phyloP scores from a whole-genome alignment of 2,113 vertebrate species.

The Meriones unguiculatus region DNA sequence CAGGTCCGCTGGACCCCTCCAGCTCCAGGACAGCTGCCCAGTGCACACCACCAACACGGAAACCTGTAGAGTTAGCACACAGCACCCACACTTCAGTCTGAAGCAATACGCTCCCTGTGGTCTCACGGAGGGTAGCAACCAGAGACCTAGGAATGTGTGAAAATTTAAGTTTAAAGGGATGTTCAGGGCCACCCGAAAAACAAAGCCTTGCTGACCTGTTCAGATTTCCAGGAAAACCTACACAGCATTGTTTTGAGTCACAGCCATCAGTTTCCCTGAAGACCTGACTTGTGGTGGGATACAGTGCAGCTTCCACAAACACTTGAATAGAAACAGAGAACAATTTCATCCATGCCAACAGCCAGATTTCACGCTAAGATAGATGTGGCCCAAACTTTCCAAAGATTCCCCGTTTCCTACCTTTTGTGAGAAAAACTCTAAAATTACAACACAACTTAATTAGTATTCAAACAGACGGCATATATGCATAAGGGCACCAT shows the following conservation, averaged over 20 bases:
- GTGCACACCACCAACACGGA: not conserved
- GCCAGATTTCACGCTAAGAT: constrained; percentile 16
- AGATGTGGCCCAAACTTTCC: constrained; percentile 50
- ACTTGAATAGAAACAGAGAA: constrained; percentile 8
- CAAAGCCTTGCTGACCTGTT: not conserved
- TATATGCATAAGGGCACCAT: constrained; percentile 13
- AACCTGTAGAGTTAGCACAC: not conserved
- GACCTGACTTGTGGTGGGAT: not conserved
- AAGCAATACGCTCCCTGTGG: not conserved
- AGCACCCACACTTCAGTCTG: not conserved
- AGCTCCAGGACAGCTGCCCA: not conserved
- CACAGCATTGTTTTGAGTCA: not conserved
- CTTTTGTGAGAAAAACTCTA: constrained; percentile 61
- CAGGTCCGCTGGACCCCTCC: not conserved
- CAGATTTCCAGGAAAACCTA: not conserved
- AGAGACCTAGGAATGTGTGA: not conserved
- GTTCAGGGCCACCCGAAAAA: not conserved
- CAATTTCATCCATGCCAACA: constrained; percentile 51
- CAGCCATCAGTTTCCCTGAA: not conserved
- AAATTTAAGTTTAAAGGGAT: not conserved
- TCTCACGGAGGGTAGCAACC: not conserved
- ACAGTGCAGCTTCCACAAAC: constrained; percentile 6
- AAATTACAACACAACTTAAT: constrained; percentile 52
- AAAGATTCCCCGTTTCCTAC: not conserved
- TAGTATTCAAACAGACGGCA: not conserved